A percentile compares a stretch with the other conserved stretches of the same genome.
phyloP scores from a whole-genome alignment of 2,797 vertebrate genomes.

The Gymnopithys bicolor region DNA sequence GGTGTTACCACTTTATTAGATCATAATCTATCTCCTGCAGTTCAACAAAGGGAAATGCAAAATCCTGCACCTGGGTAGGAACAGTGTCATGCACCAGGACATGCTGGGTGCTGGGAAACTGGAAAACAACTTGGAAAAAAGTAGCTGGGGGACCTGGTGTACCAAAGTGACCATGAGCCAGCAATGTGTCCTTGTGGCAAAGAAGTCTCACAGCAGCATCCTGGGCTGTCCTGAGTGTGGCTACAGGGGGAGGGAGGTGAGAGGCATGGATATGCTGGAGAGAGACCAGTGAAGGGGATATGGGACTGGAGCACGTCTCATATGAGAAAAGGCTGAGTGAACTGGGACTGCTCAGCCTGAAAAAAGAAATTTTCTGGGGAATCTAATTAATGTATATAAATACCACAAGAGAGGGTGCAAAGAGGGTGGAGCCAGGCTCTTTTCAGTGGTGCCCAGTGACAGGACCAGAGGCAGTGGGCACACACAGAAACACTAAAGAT shows the following conservation, averaged over 20 bases:
- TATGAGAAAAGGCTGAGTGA: neutral
- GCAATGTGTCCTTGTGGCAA: fast-evolving
- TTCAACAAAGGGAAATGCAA: neutral
- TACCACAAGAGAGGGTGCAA: neutral
- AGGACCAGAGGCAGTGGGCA: neutral
- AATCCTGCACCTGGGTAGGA: neutral
- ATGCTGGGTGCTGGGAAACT: neutral
- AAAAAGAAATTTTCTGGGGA: neutral
- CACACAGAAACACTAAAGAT: neutral
- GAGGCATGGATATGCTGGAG: neutral
- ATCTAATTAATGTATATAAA: neutral
- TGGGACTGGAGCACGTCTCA: neutral
- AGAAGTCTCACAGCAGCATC: neutral
- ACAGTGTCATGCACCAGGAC: neutral
- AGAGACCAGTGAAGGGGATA: neutral
- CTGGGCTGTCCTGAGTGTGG: neutral
- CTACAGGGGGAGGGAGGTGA: neutral
- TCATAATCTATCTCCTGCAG: neutral
- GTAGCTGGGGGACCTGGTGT: neutral
- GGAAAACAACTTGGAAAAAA: neutral
- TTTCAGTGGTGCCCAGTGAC: neutral
- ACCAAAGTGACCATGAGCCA: neutral
- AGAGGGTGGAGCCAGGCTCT: neutral
- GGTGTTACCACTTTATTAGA: neutral
- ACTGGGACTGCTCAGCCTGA: neutral